These are phyloP conservation scores for Oligia latruncula DNA, from an alignment of 2,888 invertebrate genomes.

Conservation along the genomic window DNA sequence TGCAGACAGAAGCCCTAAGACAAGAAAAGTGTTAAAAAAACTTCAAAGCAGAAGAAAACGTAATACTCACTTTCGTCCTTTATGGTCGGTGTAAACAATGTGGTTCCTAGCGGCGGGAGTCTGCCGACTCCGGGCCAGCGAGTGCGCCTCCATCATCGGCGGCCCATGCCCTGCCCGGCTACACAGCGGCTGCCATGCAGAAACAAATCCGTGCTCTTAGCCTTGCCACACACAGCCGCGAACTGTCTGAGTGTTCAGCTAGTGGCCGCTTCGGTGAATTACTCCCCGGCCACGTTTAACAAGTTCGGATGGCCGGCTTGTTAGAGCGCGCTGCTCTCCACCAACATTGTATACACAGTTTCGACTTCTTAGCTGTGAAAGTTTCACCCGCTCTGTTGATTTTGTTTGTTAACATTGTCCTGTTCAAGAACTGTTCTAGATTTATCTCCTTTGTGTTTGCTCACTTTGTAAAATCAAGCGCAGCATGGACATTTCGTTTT, in stretches of 20 bases:
- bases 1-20: not conserved
- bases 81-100: conserved; percentile 89
- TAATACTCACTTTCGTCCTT: conserved; percentile 88
- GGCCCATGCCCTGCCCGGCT: conserved; percentile 63
- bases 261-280: conserved; percentile 81
- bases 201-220: conserved; percentile 62
- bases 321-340: conserved; percentile 82
- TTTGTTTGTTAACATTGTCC: conserved; percentile 85
- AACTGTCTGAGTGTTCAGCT: conserved; percentile 76
- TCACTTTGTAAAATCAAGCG: conserved; percentile 70
- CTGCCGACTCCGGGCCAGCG: conserved; percentile 80
- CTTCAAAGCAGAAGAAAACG: not conserved
- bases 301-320: conserved; percentile 87
- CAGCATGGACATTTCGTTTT: conserved; percentile 63
- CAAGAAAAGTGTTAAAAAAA: conserved; percentile 21
- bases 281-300: conserved; percentile 82
- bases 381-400: conserved; percentile 84
- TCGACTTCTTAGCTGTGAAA: conserved; percentile 86
- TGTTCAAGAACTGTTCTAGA: conserved; percentile 72
- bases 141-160: conserved; percentile 82
- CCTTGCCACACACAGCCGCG: conserved; percentile 65
- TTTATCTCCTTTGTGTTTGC: conserved; percentile 67
- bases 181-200: conserved; percentile 60
- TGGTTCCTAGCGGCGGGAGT: conserved; percentile 86
- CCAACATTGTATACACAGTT: conserved; percentile 85